Conservation (phyloP, 2,113 vertebrate genomes). For the Perca schrenkii region DNA sequence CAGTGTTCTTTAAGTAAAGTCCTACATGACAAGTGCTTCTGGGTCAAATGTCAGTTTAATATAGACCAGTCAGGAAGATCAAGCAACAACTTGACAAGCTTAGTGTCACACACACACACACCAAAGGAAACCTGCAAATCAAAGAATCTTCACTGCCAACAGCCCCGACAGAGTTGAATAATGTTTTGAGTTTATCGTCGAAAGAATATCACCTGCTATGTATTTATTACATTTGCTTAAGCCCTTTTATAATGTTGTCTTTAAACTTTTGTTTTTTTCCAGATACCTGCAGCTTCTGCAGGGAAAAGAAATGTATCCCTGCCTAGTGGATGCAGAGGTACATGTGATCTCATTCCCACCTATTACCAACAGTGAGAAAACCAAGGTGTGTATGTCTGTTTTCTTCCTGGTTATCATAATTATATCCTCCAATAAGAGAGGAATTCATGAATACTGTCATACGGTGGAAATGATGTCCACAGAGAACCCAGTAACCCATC, state of each 20-base stretch:
- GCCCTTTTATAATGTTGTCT: neutral
- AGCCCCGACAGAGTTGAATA: neutral
- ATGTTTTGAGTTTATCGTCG: neutral
- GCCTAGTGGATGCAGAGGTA: conserved; percentile 90
- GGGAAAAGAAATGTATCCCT: conserved; percentile 91
- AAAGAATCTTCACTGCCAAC: neutral
- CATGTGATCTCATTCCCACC: conserved; percentile 92
- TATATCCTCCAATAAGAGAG: neutral
- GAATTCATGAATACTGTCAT: neutral
- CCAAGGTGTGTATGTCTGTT: conserved; percentile 86
- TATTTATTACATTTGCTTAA: neutral
- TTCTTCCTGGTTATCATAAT: neutral
- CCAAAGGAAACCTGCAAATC: neutral
- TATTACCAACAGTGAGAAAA: conserved; percentile 92
- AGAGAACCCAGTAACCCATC: too few species aligned
- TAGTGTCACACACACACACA: too few species aligned
- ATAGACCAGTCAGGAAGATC: neutral
- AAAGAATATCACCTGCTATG: neutral
- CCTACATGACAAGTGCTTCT: neutral
- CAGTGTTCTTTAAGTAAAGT: too few species aligned
- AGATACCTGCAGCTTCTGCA: conserved; percentile 94
- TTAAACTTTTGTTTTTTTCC: neutral
- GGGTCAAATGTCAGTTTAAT: neutral
- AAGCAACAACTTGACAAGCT: neutral
- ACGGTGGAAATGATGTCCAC: neutral